phyloP scores from a whole-genome alignment of 2,888 invertebrate species.

The Dasypolia templi region DNA sequence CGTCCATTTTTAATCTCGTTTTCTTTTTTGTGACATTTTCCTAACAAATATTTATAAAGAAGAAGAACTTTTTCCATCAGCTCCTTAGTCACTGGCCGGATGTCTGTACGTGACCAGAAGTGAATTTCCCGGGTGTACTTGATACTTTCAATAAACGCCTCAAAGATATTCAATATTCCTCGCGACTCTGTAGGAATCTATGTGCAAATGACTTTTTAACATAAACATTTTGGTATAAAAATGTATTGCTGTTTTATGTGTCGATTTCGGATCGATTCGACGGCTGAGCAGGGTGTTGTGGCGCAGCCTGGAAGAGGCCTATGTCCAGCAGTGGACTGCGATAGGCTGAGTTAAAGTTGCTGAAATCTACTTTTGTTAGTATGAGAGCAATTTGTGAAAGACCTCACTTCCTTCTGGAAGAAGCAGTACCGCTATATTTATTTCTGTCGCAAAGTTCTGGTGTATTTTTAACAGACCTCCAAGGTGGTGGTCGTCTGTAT shows the following conservation, averaged over 20 bases:
- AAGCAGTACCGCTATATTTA: too few species aligned
- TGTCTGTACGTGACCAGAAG: conserved; percentile 80
- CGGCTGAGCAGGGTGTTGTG: too few species aligned
- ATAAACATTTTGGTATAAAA: conserved; percentile 13
- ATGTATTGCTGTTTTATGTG: not conserved
- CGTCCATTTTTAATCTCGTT: conserved; percentile 7
- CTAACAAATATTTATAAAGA: conserved; percentile 38
- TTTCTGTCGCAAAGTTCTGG: too few species aligned
- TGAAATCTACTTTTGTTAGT: too few species aligned
- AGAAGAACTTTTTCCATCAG: conserved; percentile 32
- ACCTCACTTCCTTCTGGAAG: too few species aligned
- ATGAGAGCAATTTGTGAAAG: too few species aligned
- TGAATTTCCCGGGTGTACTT: conserved; percentile 77
- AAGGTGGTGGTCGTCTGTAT: too few species aligned
- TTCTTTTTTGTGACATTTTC: conserved; percentile 37
- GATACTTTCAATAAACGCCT: conserved; percentile 70
- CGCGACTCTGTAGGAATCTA: conserved; percentile 20
- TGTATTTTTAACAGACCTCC: too few species aligned
- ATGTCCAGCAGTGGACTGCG: too few species aligned
- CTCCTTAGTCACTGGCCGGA: conserved; percentile 70
- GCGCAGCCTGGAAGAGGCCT: too few species aligned
- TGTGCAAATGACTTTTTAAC: conserved; percentile 40
- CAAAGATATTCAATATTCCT: conserved; percentile 68
- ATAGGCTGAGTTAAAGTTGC: too few species aligned
- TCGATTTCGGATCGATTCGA: too few species aligned